Evolutionary conservation across 2,113 vertebrate genomes (phyloP).

Genomic region (Carassius gibelio): DNA sequence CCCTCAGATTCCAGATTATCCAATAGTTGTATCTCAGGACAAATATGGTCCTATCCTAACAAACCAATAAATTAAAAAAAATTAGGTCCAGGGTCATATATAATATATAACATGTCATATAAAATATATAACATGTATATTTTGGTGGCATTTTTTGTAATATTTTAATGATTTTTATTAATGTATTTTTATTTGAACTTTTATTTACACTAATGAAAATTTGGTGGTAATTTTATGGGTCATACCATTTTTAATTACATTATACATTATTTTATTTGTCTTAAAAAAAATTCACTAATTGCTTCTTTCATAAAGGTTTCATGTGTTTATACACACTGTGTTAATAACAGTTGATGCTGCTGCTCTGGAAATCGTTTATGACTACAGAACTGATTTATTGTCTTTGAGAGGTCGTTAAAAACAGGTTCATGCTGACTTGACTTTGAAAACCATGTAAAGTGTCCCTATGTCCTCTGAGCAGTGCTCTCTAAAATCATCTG

Average conservation of each 20-base stretch:
- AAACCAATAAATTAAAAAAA: too few relatives aligned
- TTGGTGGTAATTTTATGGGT: too few relatives aligned
- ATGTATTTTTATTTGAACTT: background rate
- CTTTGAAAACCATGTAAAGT: background rate
- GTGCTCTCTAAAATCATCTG: background rate
- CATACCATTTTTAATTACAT: too few relatives aligned
- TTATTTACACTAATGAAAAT: background rate
- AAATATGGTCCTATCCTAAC: too few relatives aligned
- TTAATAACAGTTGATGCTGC: background rate
- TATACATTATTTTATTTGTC: background rate
- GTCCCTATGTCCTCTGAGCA: slow-evolving; percentile 12
- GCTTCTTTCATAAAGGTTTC: background rate
- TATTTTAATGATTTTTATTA: background rate
- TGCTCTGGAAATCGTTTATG: background rate
- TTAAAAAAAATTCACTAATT: background rate
- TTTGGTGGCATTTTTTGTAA: background rate
- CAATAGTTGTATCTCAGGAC: too few relatives aligned
- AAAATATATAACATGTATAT: background rate
- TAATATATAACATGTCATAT: too few relatives aligned
- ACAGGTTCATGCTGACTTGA: background rate
- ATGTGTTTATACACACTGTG: background rate
- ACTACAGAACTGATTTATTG: background rate
- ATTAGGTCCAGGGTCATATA: too few relatives aligned
- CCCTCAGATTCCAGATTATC: too few relatives aligned
- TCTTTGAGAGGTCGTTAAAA: background rate